Conservation (phyloP, 2,113 vertebrate species). For the Ptyas mucosa region DNA sequence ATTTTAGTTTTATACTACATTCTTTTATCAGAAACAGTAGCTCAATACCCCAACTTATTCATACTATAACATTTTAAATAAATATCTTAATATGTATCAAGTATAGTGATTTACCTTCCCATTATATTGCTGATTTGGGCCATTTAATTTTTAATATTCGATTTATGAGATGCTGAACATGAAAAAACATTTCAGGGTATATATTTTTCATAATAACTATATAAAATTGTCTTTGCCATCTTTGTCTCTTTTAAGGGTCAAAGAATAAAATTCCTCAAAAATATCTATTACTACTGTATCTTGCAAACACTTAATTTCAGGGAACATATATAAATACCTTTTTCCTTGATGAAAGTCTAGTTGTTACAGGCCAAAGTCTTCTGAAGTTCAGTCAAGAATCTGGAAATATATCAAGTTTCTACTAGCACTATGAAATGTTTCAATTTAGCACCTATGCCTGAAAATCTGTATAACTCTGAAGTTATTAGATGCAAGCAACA, state of each 20-base stretch:
- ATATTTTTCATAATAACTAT: not conserved
- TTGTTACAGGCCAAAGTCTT: not conserved
- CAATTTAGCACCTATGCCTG: not conserved
- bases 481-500: not conserved
- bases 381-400: not conserved
- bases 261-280: not conserved
- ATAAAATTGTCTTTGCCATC: not conserved
- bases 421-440: not conserved
- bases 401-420: not conserved
- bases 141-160: not conserved
- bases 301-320: not conserved
- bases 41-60: not conserved
- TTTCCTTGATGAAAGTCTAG: not conserved
- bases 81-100: not conserved
- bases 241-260: not conserved
- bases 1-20: not conserved
- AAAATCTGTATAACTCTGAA: not conserved
- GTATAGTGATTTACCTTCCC: not conserved
- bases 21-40: not conserved
- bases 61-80: not conserved
- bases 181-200: not conserved
- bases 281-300: not conserved
- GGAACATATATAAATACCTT: not conserved
- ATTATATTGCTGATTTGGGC: not conserved
- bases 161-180: not conserved